These are phyloP conservation scores for Melitaea athalia DNA, from an alignment of 2,888 invertebrate species.

Conservation along the genomic window DNA sequence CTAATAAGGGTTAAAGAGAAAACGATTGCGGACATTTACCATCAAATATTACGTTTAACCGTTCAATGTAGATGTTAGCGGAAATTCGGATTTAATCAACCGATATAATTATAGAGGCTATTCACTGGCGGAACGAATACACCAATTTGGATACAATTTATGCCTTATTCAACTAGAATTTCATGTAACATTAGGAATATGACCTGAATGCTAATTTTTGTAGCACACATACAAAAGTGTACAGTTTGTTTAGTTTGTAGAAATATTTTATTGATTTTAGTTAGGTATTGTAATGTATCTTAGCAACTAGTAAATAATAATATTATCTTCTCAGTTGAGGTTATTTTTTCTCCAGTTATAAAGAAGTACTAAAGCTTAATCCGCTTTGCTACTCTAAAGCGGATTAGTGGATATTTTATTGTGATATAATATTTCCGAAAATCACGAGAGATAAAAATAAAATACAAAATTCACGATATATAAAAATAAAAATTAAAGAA, in stretches of 20 bases:
- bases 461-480: too few relatives aligned
- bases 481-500: too few relatives aligned
- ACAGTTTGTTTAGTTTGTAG: background rate
- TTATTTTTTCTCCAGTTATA: too few relatives aligned
- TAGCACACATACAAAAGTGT: background rate
- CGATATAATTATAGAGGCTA: slow-evolving; percentile 25
- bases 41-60: slow-evolving; percentile 25
- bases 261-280: background rate
- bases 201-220: background rate
- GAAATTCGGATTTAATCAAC: slow-evolving; percentile 32
- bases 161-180: slow-evolving; percentile 10
- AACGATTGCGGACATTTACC: slow-evolving; percentile 31
- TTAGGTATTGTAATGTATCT: too few relatives aligned
- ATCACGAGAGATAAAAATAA: too few relatives aligned
- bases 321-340: too few relatives aligned
- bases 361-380: too few relatives aligned
- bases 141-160: slow-evolving; percentile 21
- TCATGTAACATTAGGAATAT: background rate
- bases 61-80: slow-evolving; percentile 24
- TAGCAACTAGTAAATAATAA: too few relatives aligned
- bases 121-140: slow-evolving; percentile 25
- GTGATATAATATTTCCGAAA: too few relatives aligned
- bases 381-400: too few relatives aligned
- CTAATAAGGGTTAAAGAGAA: slow-evolving; percentile 32
- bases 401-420: too few relatives aligned